Evolutionary conservation across 2,888 invertebrate species (phyloP), one percentile per base, ranked within the genome.

Genomic region (Eutolmus rufibarbis): DNA sequence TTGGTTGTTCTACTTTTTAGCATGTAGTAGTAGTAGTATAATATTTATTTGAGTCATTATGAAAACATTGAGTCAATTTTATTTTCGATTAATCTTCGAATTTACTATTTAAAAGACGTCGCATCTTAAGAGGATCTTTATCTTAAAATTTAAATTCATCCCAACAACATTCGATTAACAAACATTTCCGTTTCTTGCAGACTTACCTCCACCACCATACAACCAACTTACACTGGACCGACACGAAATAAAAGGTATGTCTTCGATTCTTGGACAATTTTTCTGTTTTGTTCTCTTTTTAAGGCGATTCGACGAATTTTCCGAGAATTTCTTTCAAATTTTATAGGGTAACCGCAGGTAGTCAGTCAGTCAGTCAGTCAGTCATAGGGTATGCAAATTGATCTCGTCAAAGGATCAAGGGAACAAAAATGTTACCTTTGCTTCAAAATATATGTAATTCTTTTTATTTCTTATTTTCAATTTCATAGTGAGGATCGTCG

Each of bases 141-240:
- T 66, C 28, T 66, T 23, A 66, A 66, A 66, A 28, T 66, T 66
- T 23, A 19, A 23, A 66, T 66, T 28, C 28, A 66, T 66, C 66
- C 28, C 8, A 66, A 1, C 66, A 28, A 23, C 28, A 19, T 87
- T 43, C 88, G 89, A 57, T 87, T 34, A 81, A 56, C 31, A 28
- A 34, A 56, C 34, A 87, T 90, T 91, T 89, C 89, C 90, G 90
- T 91, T 91, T 90, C 91, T 95, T 95, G 87, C 95, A 97, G 97
- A 97, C 93, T 95, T 95, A 91, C 96, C 96, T 91, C 97, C 97
- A 91, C 97, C 97, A 90, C 97, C 97, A 89, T 97, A 97, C 94
- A 96, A 95, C 93, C 95, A 95, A 92, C 95, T 95, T 93, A 95
- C 95, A 91, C 94, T 95, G 94, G 94, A 95, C 92, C 94, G 94